Evolutionary conservation across 37 sponge, comb jelly and placozoan species (phyloP), one percentile per base, ranked within the genome.

Genomic region (Lycopodina hypogea): DNA sequence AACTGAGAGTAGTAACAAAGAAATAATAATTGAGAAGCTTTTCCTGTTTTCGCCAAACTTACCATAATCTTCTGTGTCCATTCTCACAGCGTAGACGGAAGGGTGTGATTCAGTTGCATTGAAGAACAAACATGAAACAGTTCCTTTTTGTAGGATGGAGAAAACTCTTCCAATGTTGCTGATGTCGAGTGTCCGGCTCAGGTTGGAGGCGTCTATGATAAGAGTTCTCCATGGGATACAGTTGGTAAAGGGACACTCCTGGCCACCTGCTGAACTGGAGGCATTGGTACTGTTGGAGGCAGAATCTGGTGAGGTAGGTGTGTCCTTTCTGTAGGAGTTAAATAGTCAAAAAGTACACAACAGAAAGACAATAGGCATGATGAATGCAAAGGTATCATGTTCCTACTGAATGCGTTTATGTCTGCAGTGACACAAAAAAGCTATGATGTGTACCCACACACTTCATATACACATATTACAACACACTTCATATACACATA

Each of bases 201-300:
- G 58, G 48, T 74, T 74, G 3, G 23, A 23, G 28, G 82, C 84
- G 59, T 82, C 83, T 18, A 92, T 19, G 24, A 92, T 40, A 3
- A 92, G 73, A 21, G 82, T 62, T 21, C 66, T 29, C 68, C 81
- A 92, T 9, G 85, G 63, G 26, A 87, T 62, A 42, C 92, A 92
- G 74, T 92, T 35, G 0, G 23, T 45, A 53, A 92, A 92, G 23
- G 92, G 88, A 48, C 92, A 92, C n/a, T n/a, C 35, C 23, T 23
- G 22, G 3, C 23, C 38, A 17, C 21, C 50, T 33, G 48, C 14
- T 34, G 22, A 34, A 23, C 29, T 23, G 28, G 48, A 70, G 32
- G 66, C 17, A 41, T 21, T 36, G 32, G 66, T 2, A 41, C 3
- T 36, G 6, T 19, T 40, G 22, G 26, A 21, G 6, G 39, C 41